These are phyloP conservation scores for Heliothis virescens DNA, from an alignment of 1,140 invertebrate genomes.

Conservation along the genomic window DNA sequence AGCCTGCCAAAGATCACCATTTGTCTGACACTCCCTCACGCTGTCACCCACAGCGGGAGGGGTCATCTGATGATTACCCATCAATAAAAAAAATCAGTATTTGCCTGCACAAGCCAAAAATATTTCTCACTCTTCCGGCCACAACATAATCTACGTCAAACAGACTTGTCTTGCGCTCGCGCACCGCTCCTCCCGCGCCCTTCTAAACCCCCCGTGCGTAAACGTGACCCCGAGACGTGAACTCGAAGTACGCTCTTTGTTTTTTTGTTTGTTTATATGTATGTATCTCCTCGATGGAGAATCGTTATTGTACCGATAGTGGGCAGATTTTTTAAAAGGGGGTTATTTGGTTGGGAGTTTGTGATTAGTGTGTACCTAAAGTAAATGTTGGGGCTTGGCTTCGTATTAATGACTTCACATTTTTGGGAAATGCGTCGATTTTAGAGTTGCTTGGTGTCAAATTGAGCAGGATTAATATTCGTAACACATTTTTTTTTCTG, in stretches of 20 bases:
- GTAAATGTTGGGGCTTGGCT: neutral
- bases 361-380: too few species aligned
- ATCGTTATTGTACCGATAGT: conserved; percentile 51
- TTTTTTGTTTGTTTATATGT: conserved; percentile 66
- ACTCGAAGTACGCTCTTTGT: conserved; percentile 68
- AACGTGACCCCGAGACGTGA: conserved; percentile 79
- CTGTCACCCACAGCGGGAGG: too few species aligned
- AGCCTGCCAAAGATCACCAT: too few species aligned
- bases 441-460: too few species aligned
- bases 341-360: neutral
- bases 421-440: too few species aligned
- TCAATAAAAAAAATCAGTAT: neutral
- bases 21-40: too few species aligned
- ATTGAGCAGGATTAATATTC: too few species aligned
- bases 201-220: conserved; percentile 80
- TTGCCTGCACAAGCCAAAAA: neutral
- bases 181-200: conserved; percentile 53
- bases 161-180: conserved; percentile 63
- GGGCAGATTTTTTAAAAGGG: neutral
- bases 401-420: neutral
- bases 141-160: conserved; percentile 52
- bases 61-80: too few species aligned
- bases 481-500: too few species aligned
- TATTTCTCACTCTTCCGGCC: conserved; percentile 52
- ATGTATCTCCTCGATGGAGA: conserved; percentile 62